Evolutionary conservation across 1,140 invertebrate species (phyloP).

Genomic region (Tribolium madens): DNA sequence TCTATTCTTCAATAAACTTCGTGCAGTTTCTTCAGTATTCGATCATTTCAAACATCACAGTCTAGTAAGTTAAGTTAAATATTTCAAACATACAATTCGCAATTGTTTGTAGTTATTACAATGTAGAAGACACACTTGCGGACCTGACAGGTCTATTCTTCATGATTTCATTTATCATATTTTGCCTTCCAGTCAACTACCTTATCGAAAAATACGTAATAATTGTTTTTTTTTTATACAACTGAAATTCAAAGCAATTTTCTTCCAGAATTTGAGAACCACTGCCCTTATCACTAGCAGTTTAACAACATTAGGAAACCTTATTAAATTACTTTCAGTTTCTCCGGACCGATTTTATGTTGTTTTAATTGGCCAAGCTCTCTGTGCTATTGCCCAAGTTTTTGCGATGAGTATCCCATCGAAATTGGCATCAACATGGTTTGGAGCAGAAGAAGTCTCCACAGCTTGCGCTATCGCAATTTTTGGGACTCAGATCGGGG

Average conservation of each 20-base stretch:
- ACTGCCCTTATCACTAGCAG: slow-evolving; percentile 67
- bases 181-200: slow-evolving; percentile 57
- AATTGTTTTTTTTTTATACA: slow-evolving; percentile 20
- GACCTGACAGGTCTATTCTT: slow-evolving; percentile 57
- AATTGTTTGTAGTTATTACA: slow-evolving; percentile 56
- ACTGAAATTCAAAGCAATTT: slow-evolving; percentile 8
- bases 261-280: slow-evolving; percentile 63
- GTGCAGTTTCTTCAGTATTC: slow-evolving; percentile 57
- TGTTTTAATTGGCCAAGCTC: slow-evolving; percentile 76
- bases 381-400: slow-evolving; percentile 76
- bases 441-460: slow-evolving; percentile 72
- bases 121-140: slow-evolving; percentile 49
- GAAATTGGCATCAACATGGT: slow-evolving; percentile 75
- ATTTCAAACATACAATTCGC: no score
- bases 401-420: slow-evolving; percentile 81
- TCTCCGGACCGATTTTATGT: slow-evolving; percentile 73
- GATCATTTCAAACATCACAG: slow-evolving; percentile 56
- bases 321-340: slow-evolving; percentile 75
- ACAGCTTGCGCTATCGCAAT: slow-evolving; percentile 83
- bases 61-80: slow-evolving; percentile 53
- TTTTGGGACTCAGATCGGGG: slow-evolving; percentile 80
- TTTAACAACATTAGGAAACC: slow-evolving; percentile 69
- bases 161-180: slow-evolving; percentile 55
- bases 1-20: slow-evolving; percentile 54
- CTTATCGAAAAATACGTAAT: slow-evolving; percentile 59